Evolutionary conservation across 2,113 vertebrate genomes (phyloP), one percentile per base, ranked within the genome.

Genomic region (Phyllopteryx taeniolatus): DNA sequence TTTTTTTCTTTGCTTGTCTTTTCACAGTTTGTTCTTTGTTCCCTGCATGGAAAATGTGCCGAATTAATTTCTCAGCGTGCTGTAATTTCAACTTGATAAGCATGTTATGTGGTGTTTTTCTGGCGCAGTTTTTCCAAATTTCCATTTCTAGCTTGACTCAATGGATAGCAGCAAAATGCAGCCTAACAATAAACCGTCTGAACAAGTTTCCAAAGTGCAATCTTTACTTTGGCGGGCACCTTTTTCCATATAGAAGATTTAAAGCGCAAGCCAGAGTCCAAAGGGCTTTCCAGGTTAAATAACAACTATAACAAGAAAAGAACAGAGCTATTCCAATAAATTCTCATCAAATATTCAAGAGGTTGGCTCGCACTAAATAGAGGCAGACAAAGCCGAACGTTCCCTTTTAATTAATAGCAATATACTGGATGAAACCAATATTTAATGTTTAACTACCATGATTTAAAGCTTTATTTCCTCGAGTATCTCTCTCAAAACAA

Each of bases 331-430:
- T 49, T 31, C 13, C 44, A 47, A 66, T 66, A 66, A 47, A 31
- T 66, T 66, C 44, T 17, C 22, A 66, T 66, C n/a, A 47, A 66
- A 47, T 66, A 66, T 66, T 66, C 43, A 66, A 15, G 22, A 66
- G 62, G 62, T 11, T 2, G 64, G 5, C 15, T 46, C 8, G 33
- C 14, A 17, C 14, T 22, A 46, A 65, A 65, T 27, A 27, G 63
- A 20, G 8, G 42, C 39, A 65, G 62, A 65, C 63, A 65, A 46
- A 47, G 64, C 8, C 8, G 2, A 31, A 27, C 22, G 14, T 47
- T 66, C 0, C 27, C 14, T 44, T 27, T 66, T 47, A 66, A 66
- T 66, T 47, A 66, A 66, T 66, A 47, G 47, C 17, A 44, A 66
- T 27, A 17, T 47, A 49, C 27, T 27, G 27, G 27, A 27, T 66